Evolutionary conservation across 2,113 vertebrate species (phyloP), one percentile per base, ranked within the genome.

Genomic region (Gambusia affinis): DNA sequence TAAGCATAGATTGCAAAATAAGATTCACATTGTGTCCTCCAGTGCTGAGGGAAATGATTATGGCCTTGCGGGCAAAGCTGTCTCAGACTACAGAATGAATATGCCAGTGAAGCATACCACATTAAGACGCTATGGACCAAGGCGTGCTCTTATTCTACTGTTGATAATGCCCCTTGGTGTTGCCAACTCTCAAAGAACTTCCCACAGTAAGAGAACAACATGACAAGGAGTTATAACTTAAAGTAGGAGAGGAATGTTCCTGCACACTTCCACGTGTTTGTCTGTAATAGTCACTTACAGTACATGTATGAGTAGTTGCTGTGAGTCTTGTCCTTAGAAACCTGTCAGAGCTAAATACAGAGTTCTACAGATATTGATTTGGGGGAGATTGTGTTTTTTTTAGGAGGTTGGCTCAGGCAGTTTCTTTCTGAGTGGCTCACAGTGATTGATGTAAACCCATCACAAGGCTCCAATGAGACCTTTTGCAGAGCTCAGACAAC

Each of bases 1-100:
- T 92, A 91, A 92, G 83, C 92, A 88, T 85, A 91, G 87, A 91
- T 87, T 91, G 87, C 75, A 87, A 76, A 90, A 91, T 80, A 85
- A 75, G 73, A 85, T 85, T 87, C 83, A 84, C 79, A 47, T 85
- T 81, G 86, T 92, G 85, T 89, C 89, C 90, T 91, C 76, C 69
- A 60, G 85, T 64, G 67, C 54, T 78, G 68, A 82, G 76, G 70
- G 80, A 83, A 89, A 84, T 79, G 67, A 87, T 81, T 85, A 78
- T 78, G 81, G 86, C 87, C 90, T 92, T 88, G 83, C 15, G 24
- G 85, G 84, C 67, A 85, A 81, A 84, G 79, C 77, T 60, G 84
- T 87, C 83, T 88, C 72, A 12, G 76, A 86, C 70, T 82, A 80
- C 78, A 75, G 75, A 84, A 90, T 86, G 81, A 91, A 90, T 83